These are phyloP conservation scores for Drosophila subpulchrella DNA, from an alignment of 1,140 invertebrate species.

Conservation along the genomic window DNA sequence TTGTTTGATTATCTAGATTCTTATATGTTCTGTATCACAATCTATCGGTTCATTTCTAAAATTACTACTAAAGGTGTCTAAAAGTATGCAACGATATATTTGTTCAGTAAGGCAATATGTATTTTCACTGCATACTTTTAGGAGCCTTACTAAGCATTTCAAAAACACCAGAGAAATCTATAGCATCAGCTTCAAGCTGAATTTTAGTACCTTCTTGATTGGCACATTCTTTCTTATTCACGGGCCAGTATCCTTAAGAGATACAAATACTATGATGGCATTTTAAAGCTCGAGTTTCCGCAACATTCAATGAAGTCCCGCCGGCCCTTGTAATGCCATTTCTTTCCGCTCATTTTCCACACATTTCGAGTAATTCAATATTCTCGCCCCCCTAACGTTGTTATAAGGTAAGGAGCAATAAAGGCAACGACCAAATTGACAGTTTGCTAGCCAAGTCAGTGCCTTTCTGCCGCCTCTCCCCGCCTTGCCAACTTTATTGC, in stretches of 20 bases:
- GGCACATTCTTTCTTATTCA: background rate
- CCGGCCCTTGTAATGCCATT: conserved; percentile 25
- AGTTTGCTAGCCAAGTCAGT: conserved; percentile 62
- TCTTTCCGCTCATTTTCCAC: conserved; percentile 47
- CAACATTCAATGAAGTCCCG: conserved; percentile 14
- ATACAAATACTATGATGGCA: conserved; percentile 20
- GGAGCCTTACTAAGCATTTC: no score
- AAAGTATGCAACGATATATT: no score
- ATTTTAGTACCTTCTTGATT: background rate
- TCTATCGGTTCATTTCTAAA: no score
- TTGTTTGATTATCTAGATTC: no score
- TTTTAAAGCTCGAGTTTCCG: conserved; percentile 33
- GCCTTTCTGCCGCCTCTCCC: conserved; percentile 1
- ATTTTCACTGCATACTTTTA: no score
- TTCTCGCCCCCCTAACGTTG: conserved; percentile 45
- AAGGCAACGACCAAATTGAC: conserved; percentile 69
- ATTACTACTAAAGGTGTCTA: no score
- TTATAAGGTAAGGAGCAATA: conserved; percentile 53
- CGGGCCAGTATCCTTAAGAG: background rate
- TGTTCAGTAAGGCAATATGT: no score
- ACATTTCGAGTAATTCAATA: conserved; percentile 53
- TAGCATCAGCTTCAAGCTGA: background rate
- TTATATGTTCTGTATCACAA: no score
- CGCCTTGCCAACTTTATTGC: conserved; percentile 43
- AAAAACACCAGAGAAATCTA: no score